Percentiles rank a stretch among this genome's conserved stretches.
These are phyloP conservation scores for Standfussiana lucernea DNA, from an alignment of 2,888 invertebrate genomes.

Conservation along the genomic window DNA sequence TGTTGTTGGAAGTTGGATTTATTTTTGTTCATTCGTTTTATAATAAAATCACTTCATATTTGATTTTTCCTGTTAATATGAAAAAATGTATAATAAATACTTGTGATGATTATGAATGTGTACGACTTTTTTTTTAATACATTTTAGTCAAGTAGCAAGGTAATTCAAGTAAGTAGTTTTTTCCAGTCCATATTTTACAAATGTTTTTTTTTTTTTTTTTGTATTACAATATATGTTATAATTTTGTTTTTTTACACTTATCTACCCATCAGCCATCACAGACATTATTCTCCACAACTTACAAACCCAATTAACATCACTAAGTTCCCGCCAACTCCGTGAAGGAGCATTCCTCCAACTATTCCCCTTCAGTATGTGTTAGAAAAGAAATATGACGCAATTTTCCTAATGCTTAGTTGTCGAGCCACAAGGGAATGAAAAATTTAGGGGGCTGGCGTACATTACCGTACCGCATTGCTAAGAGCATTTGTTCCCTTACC, in stretches of 20 bases:
- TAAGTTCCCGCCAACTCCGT: conserved; percentile 74
- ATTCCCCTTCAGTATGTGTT: conserved; percentile 83
- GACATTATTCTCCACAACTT: background rate
- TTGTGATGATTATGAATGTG: no score
- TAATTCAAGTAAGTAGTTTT: background rate
- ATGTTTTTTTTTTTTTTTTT: background rate
- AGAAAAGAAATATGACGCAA: conserved; percentile 90
- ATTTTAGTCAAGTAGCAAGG: background rate
- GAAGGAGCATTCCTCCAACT: conserved; percentile 85
- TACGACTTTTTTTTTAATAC: no score
- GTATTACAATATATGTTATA: no score
- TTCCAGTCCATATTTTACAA: background rate
- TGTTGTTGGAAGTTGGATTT: background rate
- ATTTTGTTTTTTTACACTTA: background rate
- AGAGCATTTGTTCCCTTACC: conserved; percentile 85
- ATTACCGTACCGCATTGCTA: conserved; percentile 87
- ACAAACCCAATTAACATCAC: conserved; percentile 71
- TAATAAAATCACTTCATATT: background rate
- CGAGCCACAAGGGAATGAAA: conserved; percentile 90
- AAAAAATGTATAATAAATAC: no score
- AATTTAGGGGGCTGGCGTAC: conserved; percentile 89
- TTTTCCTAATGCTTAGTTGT: conserved; percentile 90
- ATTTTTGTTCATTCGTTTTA: background rate
- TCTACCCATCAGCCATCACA: background rate
- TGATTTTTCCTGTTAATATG: background rate